Percentiles rank a stretch among this genome's conserved stretches.
Conservation (phyloP, 2,888 invertebrate species). For the Idaea biselata region DNA sequence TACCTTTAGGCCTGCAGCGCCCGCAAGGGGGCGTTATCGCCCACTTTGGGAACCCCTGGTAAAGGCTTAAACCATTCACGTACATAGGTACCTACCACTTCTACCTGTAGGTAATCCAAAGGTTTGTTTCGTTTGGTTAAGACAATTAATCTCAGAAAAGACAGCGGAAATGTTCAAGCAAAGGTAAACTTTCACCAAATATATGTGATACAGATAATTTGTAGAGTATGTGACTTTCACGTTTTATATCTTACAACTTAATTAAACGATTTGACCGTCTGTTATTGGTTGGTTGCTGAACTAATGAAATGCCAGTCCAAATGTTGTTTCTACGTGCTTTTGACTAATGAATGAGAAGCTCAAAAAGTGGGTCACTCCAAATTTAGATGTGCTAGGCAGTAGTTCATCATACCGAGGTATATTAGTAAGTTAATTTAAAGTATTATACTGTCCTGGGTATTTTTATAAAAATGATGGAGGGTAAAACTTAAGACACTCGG, state of each 20-base stretch:
- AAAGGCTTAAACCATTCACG: too few species aligned
- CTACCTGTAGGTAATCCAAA: not conserved
- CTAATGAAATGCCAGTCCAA: constrained; percentile 1
- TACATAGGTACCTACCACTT: not conserved
- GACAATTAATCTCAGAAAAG: constrained; percentile 17
- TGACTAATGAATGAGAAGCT: constrained; percentile 3
- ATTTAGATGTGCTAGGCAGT: constrained; percentile 8
- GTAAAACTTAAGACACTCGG: too few species aligned
- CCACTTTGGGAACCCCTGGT: too few species aligned
- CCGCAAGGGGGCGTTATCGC: too few species aligned
- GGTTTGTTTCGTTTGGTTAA: not conserved
- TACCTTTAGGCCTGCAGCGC: too few species aligned
- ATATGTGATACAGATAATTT: constrained; percentile 12
- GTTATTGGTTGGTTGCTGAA: not conserved
- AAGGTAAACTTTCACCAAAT: constrained; percentile 20
- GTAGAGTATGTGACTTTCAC: constrained; percentile 18
- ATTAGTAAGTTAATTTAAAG: too few species aligned
- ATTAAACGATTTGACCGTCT: not conserved
- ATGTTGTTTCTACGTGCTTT: constrained; percentile 1
- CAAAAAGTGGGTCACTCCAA: constrained; percentile 16
- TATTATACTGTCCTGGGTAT: too few species aligned
- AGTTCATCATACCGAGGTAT: constrained; percentile 3
- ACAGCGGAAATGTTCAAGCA: constrained; percentile 12
- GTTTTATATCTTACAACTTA: constrained; percentile 9
- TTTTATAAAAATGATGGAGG: too few species aligned